Base-by-base conservation (phyloP, 2,113 vertebrate genomes). In the Calonectris borealis region DNA sequence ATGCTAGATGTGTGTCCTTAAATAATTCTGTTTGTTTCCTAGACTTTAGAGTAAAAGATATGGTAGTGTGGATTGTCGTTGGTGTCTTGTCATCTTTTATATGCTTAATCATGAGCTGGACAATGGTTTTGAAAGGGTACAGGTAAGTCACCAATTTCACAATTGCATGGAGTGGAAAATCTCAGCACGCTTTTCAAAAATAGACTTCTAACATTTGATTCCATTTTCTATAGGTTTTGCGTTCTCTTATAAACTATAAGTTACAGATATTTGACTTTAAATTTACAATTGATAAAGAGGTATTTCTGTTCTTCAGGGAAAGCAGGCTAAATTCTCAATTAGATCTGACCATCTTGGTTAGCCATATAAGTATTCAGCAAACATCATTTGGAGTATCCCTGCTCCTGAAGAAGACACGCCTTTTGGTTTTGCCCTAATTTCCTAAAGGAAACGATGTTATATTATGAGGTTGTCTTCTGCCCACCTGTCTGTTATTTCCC, bases 31-130 rank as follows among this genome's bases (percentile, higher is more conserved):
- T 18, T 97, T 94, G 82, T 98, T 96, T 95, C 96, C 70, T 96
- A 99, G 99, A 98, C 24, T 76, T 94, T 90, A 96, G 97, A 83
- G 79, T 94, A 69, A 98, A 92, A 62, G 98, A 99, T 78, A 97
- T 96, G 86, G 98, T 98, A 10, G 58, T 98, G 71, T 99, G 99
- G 99, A 98, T 99, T 94, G 76, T 99, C 31, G 94, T 99, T 40
- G 97, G 92, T 3, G 62, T 99, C 75, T 97, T 99, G 71, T 98
- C 98, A 65, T 98, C 98, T 91, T 97, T 99, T 46, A 87, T 98
- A 96, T 98, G 99, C 95, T 92, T 99, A 94, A 97, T 99, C 86
- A 91, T 99, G 94, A 95, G 96, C 68, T 99, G 99, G 98, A 97
- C 98, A 48, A 88, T 99, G 78, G 97, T 98, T 94, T 94, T 99